Conservation (phyloP, 1,140 invertebrate species). For the Galleria mellonella region DNA sequence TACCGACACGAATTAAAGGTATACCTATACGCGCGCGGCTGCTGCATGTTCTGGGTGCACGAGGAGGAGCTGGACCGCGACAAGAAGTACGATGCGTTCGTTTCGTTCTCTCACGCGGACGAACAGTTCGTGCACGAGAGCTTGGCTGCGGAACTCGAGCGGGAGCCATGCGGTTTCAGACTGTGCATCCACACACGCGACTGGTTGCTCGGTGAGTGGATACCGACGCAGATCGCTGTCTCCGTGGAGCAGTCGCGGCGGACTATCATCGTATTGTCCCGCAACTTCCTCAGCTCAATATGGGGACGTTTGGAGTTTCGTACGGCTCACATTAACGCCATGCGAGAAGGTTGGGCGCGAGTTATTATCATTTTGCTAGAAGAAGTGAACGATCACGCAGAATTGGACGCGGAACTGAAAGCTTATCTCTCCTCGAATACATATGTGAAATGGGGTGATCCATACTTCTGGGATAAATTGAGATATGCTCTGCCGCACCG, state of each 20-base stretch:
- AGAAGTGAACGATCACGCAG: slow-evolving; percentile 75
- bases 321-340: slow-evolving; percentile 82
- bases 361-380: slow-evolving; percentile 87
- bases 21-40: not conserved
- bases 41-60: not conserved
- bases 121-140: slow-evolving; percentile 77
- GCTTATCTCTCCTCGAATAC: slow-evolving; percentile 88
- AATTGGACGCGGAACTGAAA: slow-evolving; percentile 83
- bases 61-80: not conserved
- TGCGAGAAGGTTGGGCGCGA: slow-evolving; percentile 83
- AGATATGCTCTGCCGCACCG: slow-evolving; percentile 78
- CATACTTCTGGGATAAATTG: slow-evolving; percentile 92
- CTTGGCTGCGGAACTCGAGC: slow-evolving; percentile 78
- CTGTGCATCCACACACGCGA: slow-evolving; percentile 87
- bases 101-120: slow-evolving; percentile 89
- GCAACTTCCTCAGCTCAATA: slow-evolving; percentile 85
- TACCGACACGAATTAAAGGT: slow-evolving; percentile 1
- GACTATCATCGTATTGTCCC: slow-evolving; percentile 87
- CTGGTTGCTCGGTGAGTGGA: slow-evolving; percentile 83
- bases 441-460: slow-evolving; percentile 89
- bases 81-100: slow-evolving; percentile 87
- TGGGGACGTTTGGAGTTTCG: slow-evolving; percentile 90
- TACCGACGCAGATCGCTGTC: slow-evolving; percentile 83
- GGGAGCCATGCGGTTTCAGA: slow-evolving; percentile 75
- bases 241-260: slow-evolving; percentile 85